Evolutionary conservation across 1,140 invertebrate genomes (phyloP), one percentile per base, ranked within the genome.

Genomic region (Sycophila sp.): DNA sequence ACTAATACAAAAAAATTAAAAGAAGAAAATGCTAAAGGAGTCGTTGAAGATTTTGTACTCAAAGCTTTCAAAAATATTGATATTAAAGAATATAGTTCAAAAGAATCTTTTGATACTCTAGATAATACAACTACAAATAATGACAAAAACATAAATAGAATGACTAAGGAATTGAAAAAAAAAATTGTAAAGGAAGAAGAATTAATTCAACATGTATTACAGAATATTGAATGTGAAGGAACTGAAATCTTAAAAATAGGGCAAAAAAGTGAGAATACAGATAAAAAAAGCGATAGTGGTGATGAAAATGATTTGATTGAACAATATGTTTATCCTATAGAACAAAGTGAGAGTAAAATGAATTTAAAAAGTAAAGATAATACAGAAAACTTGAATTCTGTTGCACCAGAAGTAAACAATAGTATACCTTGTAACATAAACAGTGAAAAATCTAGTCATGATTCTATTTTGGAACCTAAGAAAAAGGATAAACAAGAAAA

Each of bases 11-110:
- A 28, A 1, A 6, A 34, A 58, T 26, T 5, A n/a, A 67, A 66
- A 17, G 13, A 13, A 34, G 59, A 34, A 26, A 40, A 32, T 45
- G 47, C 45, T 24, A 49, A 19, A 49, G 13, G 63, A 71, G 36
- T 68, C 73, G 24, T 66, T 17, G 67, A 76, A 73, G 40, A 77
- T 56, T 38, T 32, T 59, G 28, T 73, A 32, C 10, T 64, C 24
- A 40, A 72, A 67, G 53, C 53, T 10, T 7, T 60, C 17, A 49
- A 64, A 63, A 70, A 55, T 30, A 42, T 60, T 8, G 34, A 17
- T 47, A n/a, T 24, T 1, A 24, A 69, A 30, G 73, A 69, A 45
- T 22, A 24, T 62, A 22, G 58, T 24, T 22, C 11, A 28, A 17
- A 36, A 26, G 15, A 28, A 40, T 55, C 30, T 68, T 6, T 4